Evolutionary conservation across 2,113 vertebrate genomes (phyloP), one percentile per base, ranked within the genome.

Genomic region (Apeltes quadracus): DNA sequence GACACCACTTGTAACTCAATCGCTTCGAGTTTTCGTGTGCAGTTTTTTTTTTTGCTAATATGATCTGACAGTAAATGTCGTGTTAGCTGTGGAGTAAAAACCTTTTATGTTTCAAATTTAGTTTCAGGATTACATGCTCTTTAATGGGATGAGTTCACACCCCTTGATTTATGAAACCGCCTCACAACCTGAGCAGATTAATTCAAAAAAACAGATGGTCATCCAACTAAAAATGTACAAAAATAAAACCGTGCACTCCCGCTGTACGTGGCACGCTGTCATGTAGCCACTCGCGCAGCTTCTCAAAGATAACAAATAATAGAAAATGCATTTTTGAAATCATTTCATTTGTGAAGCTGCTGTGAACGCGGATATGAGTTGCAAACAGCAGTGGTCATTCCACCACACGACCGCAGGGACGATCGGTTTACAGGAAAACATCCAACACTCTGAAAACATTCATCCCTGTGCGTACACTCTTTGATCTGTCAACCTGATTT

Each of bases 31-130:
- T 72, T 18, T 23, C 46, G 32, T 27, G 29, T 56, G 50, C 46
- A 27, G 53, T 11, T 71, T 68, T 48, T 71, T 68, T 48, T 71
- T 84, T 32, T 50, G 64, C 75, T 88, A 88, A 90, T 81, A 46
- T 66, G 81, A 89, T 77, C 58, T 50, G 85, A 91, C 85, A 85
- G 78, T 79, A 76, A 84, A 82, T 78, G 87, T 84, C 66, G n/a
- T 62, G 57, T 43, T 20, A 39, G 62, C 75, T 67, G 75, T 78
- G 51, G 29, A 63, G 66, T 61, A 8, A 67, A 84, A 72, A 64
- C n/a, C 87, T 89, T 91, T 90, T 79, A 89, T 91, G 84, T 89
- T 78, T 78, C 72, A 83, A 90, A 88, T 84, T 87, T 76, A 77
- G 80, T 74, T 78, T 8, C 38, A 69, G 90, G 84, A 87, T 87